These are phyloP conservation scores for Zoanthus sociatus DNA, from an alignment of 92 coral and sea anemone genomes.

Conservation along the genomic window DNA sequence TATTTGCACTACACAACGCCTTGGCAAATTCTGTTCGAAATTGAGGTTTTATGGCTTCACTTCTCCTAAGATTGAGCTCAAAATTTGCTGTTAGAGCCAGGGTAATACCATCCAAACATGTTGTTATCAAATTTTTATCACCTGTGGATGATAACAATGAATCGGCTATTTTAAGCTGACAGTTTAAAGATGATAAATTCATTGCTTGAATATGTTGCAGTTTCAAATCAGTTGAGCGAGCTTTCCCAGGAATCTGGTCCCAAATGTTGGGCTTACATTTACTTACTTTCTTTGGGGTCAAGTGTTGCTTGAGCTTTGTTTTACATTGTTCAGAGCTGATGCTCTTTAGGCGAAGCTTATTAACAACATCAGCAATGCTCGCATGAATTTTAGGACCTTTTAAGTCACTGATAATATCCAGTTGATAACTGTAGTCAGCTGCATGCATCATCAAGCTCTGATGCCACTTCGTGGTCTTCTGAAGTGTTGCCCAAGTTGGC, in stretches of 20 bases:
- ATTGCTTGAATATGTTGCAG: conserved; percentile 39
- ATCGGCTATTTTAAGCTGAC: conserved; percentile 59
- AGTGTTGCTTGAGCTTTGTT: conserved; percentile 25
- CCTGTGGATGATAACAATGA: conserved; percentile 39
- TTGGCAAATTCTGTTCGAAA: conserved; percentile 64
- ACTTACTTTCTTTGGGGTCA: conserved; percentile 41
- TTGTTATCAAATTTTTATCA: conserved; percentile 47
- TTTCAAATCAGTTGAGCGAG: conserved; percentile 40
- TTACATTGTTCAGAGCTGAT: conserved; percentile 52
- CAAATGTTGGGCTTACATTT: conserved; percentile 51
- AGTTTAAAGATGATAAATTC: conserved; percentile 45
- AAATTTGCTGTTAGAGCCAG: conserved; percentile 54
- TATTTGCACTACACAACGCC: conserved; percentile 55
- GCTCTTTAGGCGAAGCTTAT: conserved; percentile 42
- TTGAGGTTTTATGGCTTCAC: conserved; percentile 63
- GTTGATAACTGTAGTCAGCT: conserved; percentile 34
- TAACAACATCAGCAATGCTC: conserved; percentile 42
- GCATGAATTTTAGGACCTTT: conserved; percentile 40
- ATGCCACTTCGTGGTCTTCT: conserved; percentile 31
- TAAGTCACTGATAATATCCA: conserved; percentile 22
- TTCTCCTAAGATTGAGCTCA: conserved; percentile 47
- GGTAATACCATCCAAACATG: conserved; percentile 63
- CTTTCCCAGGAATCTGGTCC: conserved; percentile 48
- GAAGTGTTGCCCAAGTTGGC: conserved; percentile 31
- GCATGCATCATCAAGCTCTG: conserved; percentile 14